Percentiles rank a stretch among this genome's conserved stretches.
These are phyloP conservation scores for Latrodectus elegans DNA, from an alignment of 2,888 invertebrate genomes.

Conservation along the genomic window DNA sequence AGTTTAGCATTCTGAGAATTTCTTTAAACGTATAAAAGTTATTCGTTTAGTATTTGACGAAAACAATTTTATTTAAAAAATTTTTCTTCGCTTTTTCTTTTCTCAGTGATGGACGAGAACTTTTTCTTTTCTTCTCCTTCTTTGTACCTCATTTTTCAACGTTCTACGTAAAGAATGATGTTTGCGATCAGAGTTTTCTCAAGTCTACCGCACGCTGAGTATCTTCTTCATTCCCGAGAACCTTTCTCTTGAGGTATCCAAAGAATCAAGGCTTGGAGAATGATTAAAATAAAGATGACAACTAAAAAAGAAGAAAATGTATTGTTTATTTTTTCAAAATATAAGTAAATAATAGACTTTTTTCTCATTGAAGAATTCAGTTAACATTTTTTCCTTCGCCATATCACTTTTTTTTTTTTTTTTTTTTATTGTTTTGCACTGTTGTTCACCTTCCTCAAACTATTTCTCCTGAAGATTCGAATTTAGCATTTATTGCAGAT, in stretches of 20 bases:
- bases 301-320: conserved; percentile 4
- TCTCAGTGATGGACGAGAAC: conserved; percentile 30
- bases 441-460: conserved; percentile 1
- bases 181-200: neutral
- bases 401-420: neutral
- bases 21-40: too few relatives aligned
- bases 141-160: conserved; percentile 14
- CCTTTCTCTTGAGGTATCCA: neutral
- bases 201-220: conserved; percentile 5
- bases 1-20: too few relatives aligned
- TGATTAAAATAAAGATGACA: conserved; percentile 55
- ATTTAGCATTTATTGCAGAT: conserved; percentile 22
- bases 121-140: conserved; percentile 9
- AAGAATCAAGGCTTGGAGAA: conserved; percentile 14
- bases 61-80: neutral
- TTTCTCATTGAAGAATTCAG: conserved; percentile 19
- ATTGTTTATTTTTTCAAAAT: conserved; percentile 32
- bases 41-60: neutral
- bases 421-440: neutral
- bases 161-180: conserved; percentile 20
- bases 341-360: conserved; percentile 22
- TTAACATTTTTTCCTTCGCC: neutral
- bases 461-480: conserved; percentile 11
- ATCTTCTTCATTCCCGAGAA: too few relatives aligned
- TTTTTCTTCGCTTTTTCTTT: neutral